A percentile compares a stretch with the other conserved stretches of the same genome.
Evolutionary conservation across 2,888 invertebrate species (phyloP).

Genomic region (Pegoplata infirma): DNA sequence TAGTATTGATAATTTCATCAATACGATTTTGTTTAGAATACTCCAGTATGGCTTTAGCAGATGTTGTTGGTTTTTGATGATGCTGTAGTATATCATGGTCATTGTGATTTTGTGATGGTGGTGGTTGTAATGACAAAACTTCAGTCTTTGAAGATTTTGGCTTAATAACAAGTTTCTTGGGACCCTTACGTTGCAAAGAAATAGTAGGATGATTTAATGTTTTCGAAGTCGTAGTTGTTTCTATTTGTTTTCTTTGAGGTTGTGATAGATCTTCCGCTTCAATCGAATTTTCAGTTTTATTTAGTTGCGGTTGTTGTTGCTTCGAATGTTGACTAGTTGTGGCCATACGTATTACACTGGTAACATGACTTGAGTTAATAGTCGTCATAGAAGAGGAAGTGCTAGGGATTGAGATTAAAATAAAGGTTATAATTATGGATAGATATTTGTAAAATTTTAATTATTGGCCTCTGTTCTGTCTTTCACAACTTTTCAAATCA

Average conservation of each 20-base stretch:
- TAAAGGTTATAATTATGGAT: too few species aligned
- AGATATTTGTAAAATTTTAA: too few species aligned
- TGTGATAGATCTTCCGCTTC: slow-evolving; percentile 69
- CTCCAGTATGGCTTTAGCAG: slow-evolving; percentile 49
- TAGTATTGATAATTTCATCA: slow-evolving; percentile 35
- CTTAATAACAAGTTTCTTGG: slow-evolving; percentile 74
- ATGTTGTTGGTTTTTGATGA: slow-evolving; percentile 64
- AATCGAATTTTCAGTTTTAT: slow-evolving; percentile 4
- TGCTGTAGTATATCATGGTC: slow-evolving; percentile 8
- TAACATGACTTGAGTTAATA: slow-evolving; percentile 68
- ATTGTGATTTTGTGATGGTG: slow-evolving; percentile 26
- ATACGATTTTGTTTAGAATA: slow-evolving; percentile 7
- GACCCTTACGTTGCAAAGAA: slow-evolving; percentile 69
- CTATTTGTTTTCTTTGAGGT: slow-evolving; percentile 34
- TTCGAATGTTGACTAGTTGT: slow-evolving; percentile 67
- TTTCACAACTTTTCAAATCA: too few species aligned
- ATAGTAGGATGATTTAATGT: not conserved
- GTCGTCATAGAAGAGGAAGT: slow-evolving; percentile 52
- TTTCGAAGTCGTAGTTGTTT: slow-evolving; percentile 21
- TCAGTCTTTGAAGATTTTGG: slow-evolving; percentile 71
- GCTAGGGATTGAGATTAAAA: too few species aligned
- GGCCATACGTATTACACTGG: slow-evolving; percentile 77
- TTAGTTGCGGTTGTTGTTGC: slow-evolving; percentile 41
- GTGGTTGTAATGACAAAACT: slow-evolving; percentile 4
- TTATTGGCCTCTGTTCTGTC: too few species aligned